Base-by-base conservation (phyloP, 2,797 vertebrate genomes). In the Crocidura indochinensis region DNA sequence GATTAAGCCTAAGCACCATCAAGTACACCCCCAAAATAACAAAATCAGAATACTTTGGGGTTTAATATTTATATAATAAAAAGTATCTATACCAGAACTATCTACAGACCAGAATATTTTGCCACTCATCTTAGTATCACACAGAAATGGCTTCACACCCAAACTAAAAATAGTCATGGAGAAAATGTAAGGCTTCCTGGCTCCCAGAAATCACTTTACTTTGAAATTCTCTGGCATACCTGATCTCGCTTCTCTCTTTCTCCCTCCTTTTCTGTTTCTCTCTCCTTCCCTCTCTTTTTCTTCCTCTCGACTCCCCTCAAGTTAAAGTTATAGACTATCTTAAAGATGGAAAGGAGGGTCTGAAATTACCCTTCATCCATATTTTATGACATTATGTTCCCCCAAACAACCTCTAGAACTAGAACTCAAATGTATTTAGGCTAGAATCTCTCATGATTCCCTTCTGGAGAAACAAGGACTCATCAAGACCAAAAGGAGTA, bases 51-150 rank as follows among this genome's bases (percentile, higher is more conserved):
- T 38, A 38, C 38, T 38, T 38, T 38, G 38, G 38, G 38, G 38
- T 38, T 38, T 38, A 38, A 38, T 38, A 38, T 38, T 38, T 38
- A 38, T 38, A 38, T 38, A 38, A 38, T 38, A 38, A 38, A 38
- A 38, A 38, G 38, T 38, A 38, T 2, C 38, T 38, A 38, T 38
- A 38, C 38, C 38, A 38, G 26, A 90, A 77, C 88, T 64, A 51
- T 90, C 92, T 87, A 80, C 76, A 95, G 95, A 95, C 38, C 85
- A 95, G 92, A 88, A 76, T 88, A 90, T 75, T 78, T 31, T n/a
- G 83, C 62, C 53, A 85, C 31, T 15, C 80, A 84, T 24, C 51
- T 92, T 94, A 96, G 91, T 94, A 85, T 95, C 85, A 69, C 4
- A 64, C 7, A 78, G 73, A 93, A 87, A 78, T 20, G 77, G 8